Conservation (phyloP, 2,113 vertebrate species). For the Notiomystis cincta region DNA sequence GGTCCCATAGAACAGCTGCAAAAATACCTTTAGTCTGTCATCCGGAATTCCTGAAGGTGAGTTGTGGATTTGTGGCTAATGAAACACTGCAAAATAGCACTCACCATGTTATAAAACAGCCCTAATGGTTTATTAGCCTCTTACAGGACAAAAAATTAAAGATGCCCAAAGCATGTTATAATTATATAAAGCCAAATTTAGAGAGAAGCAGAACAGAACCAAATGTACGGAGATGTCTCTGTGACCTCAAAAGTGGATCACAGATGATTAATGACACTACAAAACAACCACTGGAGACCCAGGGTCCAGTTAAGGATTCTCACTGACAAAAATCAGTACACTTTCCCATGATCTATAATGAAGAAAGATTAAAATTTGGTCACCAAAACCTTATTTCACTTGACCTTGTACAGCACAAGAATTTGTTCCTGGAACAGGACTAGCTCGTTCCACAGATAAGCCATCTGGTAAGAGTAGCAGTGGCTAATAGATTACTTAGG, state of each 20-base stretch:
- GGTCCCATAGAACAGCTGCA: slow-evolving; percentile 67
- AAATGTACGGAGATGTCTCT: neutral
- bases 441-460: neutral
- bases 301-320: neutral
- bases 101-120: slow-evolving; percentile 62
- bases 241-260: neutral
- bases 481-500: neutral
- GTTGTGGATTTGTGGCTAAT: slow-evolving; percentile 66
- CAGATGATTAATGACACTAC: neutral
- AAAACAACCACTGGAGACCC: neutral
- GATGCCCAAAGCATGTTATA: neutral
- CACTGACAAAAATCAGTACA: neutral
- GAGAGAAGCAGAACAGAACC: neutral
- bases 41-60: slow-evolving; percentile 67
- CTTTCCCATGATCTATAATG: neutral
- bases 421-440: neutral
- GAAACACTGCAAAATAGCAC: slow-evolving; percentile 69
- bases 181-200: slow-evolving; percentile 22
- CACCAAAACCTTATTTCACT: neutral
- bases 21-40: slow-evolving; percentile 63
- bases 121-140: slow-evolving; percentile 50
- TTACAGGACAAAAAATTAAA: slow-evolving; percentile 56
- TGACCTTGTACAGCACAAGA: neutral
- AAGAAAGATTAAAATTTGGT: neutral
- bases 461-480: neutral